Conservation (phyloP, 1,140 invertebrate species). For the Yoshiicerus persimilis region DNA sequence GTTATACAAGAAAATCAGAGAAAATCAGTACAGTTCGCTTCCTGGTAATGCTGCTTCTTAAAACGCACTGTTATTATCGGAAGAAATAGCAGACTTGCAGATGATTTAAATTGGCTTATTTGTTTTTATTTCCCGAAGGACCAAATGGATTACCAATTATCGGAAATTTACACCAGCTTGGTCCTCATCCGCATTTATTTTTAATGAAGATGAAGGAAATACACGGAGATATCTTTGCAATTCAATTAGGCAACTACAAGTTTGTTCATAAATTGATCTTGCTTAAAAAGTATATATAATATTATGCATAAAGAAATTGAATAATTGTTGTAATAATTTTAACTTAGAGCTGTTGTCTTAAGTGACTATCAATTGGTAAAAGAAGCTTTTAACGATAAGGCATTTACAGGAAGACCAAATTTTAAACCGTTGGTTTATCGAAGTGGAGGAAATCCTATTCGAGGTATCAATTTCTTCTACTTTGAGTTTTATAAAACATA, state of each 20-base stretch:
- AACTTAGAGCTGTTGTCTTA: not conserved
- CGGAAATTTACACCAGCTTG: constrained; percentile 19
- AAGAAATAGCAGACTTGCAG: too few species aligned
- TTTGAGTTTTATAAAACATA: not conserved
- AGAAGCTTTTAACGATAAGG: not conserved
- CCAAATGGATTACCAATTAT: not conserved
- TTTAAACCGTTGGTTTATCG: not conserved
- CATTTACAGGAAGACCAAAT: not conserved
- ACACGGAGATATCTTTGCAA: constrained; percentile 6
- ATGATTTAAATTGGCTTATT: not conserved
- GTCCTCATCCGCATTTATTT: not conserved
- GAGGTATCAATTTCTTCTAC: not conserved
- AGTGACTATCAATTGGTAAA: not conserved
- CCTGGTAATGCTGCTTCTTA: not conserved
- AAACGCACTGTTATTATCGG: too few species aligned
- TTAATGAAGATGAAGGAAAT: constrained; percentile 14
- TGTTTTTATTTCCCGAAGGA: not conserved
- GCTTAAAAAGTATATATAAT: too few species aligned
- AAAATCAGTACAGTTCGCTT: not conserved
- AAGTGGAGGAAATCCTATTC: not conserved
- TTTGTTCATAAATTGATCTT: too few species aligned
- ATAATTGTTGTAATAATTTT: not conserved
- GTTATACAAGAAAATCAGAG: not conserved
- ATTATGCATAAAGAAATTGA: not conserved
- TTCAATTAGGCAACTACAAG: not conserved